phyloP scores from a whole-genome alignment of 1,140 invertebrate species.

The Dermatophagoides farinae region DNA sequence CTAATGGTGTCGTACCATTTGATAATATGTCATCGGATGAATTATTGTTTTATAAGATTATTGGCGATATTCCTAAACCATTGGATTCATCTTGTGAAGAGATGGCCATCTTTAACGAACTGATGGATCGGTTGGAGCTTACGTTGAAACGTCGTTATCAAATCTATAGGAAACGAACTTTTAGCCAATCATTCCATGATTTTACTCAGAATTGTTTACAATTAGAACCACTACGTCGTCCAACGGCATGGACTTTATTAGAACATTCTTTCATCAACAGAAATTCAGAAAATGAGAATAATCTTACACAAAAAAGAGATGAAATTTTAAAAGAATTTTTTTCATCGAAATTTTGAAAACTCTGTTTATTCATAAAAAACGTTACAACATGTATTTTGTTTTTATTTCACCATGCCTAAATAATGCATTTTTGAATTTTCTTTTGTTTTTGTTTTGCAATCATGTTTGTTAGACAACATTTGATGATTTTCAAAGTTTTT shows the following conservation, averaged over 20 bases:
- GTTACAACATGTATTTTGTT: too few species aligned
- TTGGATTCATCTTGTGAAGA: slow-evolving; percentile 44
- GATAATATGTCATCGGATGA: slow-evolving; percentile 52
- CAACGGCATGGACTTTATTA: neutral
- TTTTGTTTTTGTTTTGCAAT: too few species aligned
- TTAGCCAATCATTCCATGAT: neutral
- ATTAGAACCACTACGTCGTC: neutral
- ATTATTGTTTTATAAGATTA: slow-evolving; percentile 69
- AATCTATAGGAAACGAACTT: neutral
- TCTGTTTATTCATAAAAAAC: too few species aligned
- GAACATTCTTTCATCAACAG: slow-evolving; percentile 1
- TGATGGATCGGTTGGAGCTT: neutral
- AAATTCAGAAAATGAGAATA: neutral
- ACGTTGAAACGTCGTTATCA: neutral
- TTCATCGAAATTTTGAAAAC: too few species aligned
- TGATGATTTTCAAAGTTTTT: too few species aligned
- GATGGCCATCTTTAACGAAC: slow-evolving; percentile 24
- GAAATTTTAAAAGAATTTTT: too few species aligned
- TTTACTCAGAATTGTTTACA: neutral
- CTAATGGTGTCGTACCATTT: slow-evolving; percentile 68
- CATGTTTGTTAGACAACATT: too few species aligned
- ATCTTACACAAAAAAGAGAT: too few species aligned
- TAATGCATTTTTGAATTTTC: too few species aligned
- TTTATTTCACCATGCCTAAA: too few species aligned
- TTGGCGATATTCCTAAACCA: slow-evolving; percentile 51